A percentile compares a stretch with the other conserved stretches of the same genome.
phyloP scores from a whole-genome alignment of 2,113 vertebrate genomes.

The Crotalus viridis region DNA sequence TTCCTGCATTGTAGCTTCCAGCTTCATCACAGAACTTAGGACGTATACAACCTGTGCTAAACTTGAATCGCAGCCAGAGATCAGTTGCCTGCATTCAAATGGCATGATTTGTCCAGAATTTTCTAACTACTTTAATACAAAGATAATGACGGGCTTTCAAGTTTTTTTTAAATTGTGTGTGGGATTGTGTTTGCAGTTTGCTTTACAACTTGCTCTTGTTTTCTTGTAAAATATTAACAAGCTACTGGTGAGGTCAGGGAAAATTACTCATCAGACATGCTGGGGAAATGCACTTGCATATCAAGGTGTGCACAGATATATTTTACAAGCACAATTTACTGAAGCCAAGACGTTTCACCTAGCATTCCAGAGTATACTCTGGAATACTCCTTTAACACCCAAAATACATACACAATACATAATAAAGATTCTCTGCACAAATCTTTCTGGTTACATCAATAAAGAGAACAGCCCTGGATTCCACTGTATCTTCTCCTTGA shows the following conservation, averaged over 20 bases:
- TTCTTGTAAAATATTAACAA: conserved; percentile 62
- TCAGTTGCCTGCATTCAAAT: no score
- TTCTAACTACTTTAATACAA: background rate
- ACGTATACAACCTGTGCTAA: background rate
- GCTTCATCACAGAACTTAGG: background rate
- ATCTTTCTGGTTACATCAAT: background rate
- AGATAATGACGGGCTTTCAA: background rate
- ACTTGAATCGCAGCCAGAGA: background rate
- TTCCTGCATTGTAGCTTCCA: background rate
- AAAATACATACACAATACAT: background rate
- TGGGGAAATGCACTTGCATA: background rate
- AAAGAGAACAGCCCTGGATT: background rate
- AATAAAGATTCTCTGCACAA: background rate
- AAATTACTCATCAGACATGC: conserved; percentile 50
- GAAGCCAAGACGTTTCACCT: background rate
- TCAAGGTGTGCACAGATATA: background rate
- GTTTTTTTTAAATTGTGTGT: background rate
- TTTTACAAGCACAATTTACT: conserved; percentile 9
- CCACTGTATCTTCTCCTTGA: background rate
- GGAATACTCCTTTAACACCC: background rate
- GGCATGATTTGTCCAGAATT: background rate
- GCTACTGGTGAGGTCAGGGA: conserved; percentile 43
- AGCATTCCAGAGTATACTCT: background rate
- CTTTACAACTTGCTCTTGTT: conserved; percentile 26
- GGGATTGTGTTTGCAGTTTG: background rate